These are phyloP conservation scores for Mobula birostris DNA, from an alignment of 2,113 vertebrate species.

Conservation along the genomic window DNA sequence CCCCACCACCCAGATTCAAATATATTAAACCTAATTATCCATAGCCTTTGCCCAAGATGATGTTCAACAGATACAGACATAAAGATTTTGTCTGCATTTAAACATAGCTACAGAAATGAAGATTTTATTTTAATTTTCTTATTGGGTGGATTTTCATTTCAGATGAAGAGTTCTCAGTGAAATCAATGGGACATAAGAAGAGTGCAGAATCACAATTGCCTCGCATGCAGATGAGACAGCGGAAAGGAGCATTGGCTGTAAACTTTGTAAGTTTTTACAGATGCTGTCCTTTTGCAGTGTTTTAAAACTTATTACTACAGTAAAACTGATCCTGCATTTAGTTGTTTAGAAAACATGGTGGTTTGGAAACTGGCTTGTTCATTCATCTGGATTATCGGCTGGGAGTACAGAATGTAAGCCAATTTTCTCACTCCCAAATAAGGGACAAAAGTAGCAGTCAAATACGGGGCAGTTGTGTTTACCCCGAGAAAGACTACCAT, in stretches of 20 bases:
- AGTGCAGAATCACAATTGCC: constrained; percentile 62
- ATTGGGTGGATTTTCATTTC: constrained; percentile 44
- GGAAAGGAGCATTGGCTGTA: constrained; percentile 87
- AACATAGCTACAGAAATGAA: neutral
- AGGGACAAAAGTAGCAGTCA: too few relatives aligned
- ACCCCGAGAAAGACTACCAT: too few relatives aligned
- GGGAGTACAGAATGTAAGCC: too few relatives aligned
- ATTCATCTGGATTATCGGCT: too few relatives aligned
- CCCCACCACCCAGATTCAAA: too few relatives aligned
- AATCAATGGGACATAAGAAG: constrained; percentile 65
- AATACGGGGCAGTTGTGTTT: too few relatives aligned
- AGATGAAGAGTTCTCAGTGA: constrained; percentile 61
- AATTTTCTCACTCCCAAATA: too few relatives aligned
- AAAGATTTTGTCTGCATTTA: neutral
- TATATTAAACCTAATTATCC: too few relatives aligned
- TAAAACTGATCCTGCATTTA: too few relatives aligned
- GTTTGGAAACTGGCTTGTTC: too few relatives aligned
- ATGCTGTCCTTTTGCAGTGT: neutral
- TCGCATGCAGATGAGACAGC: constrained; percentile 91
- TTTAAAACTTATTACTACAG: neutral
- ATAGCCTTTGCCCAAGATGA: neutral
- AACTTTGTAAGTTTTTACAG: constrained; percentile 78
- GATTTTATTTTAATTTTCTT: neutral
- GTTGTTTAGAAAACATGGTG: too few relatives aligned
- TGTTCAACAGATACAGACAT: neutral